Conservation (phyloP, 2,797 vertebrate genomes). For the Schizopygopsis pylzovi region DNA sequence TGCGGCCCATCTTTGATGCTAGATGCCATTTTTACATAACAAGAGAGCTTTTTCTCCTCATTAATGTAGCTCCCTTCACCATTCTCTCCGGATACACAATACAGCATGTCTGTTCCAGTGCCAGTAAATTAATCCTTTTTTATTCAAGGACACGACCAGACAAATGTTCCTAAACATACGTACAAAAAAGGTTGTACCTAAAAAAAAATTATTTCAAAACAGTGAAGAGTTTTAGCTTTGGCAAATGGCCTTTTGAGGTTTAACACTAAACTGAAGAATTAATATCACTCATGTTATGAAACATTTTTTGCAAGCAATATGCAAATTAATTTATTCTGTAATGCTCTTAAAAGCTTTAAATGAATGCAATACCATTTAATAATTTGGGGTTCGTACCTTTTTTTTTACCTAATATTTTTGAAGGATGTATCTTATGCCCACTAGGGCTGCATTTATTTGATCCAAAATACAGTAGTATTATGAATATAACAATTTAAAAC, state of each 20-base stretch:
- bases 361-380: background rate
- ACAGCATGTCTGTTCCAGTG: conserved; percentile 17
- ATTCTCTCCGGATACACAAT: conserved; percentile 22
- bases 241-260: background rate
- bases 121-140: conserved; percentile 33
- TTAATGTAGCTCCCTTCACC: conserved; percentile 13
- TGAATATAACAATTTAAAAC: background rate
- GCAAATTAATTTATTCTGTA: background rate
- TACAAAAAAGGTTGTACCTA: background rate
- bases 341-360: background rate
- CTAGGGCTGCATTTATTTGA: background rate
- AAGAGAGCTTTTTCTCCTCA: conserved; percentile 37
- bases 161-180: background rate
- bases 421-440: background rate
- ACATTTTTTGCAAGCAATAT: background rate
- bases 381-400: background rate
- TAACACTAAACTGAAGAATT: background rate
- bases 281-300: background rate
- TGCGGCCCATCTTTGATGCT: conserved; percentile 30
- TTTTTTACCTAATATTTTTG: background rate
- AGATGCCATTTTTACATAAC: conserved; percentile 42
- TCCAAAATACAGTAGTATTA: background rate
- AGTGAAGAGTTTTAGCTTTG: background rate
- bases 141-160: conserved; percentile 5
- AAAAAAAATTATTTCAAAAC: background rate